Conservation (phyloP, 2,113 vertebrate genomes). For the Mesitornis unicolor region DNA sequence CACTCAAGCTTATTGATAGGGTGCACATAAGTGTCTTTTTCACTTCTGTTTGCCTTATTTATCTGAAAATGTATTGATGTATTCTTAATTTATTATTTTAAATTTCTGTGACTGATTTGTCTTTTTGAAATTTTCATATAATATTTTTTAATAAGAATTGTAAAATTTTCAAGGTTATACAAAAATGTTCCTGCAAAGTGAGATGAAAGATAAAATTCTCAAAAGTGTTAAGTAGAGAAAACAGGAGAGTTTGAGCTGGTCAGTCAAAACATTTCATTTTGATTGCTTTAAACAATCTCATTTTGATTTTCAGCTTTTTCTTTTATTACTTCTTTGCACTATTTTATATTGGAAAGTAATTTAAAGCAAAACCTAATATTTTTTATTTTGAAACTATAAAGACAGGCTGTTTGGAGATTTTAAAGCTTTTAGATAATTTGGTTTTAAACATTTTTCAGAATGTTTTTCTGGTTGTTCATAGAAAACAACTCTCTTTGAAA, state of each 20-base stretch:
- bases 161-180: background rate
- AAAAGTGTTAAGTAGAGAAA: background rate
- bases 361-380: fast-evolving
- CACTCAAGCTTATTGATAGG: background rate
- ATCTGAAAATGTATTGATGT: background rate
- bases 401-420: background rate
- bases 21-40: background rate
- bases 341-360: background rate
- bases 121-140: background rate
- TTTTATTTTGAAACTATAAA: background rate
- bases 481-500: background rate
- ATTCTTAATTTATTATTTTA: background rate
- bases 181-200: background rate
- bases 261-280: background rate
- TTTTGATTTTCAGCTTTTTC: background rate
- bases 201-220: background rate
- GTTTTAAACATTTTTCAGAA: background rate
- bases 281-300: background rate
- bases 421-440: background rate
- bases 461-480: background rate
- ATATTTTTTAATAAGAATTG: background rate
- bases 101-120: background rate
- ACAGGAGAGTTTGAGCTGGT: background rate
- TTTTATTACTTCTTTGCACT: background rate
- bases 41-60: background rate